Conservation (phyloP, 2,797 vertebrate genomes). For the Oceanodroma leucorhoa region DNA sequence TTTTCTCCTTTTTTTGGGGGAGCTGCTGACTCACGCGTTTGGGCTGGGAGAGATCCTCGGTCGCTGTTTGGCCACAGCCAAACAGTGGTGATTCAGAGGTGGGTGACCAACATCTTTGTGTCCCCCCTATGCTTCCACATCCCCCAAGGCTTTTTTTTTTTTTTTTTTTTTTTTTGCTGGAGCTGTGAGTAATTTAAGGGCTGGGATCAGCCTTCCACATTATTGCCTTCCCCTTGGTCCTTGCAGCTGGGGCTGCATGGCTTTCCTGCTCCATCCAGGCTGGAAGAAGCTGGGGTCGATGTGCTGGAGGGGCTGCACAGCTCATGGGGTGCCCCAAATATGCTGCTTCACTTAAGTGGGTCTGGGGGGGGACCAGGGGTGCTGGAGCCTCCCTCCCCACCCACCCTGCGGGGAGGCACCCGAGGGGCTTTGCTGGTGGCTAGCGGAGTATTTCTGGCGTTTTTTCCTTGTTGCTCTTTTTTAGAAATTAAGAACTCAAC, state of each 20-base stretch:
- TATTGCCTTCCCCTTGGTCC: not conserved
- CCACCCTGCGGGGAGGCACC: accelerated
- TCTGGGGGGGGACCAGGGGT: not conserved
- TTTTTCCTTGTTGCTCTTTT: not conserved
- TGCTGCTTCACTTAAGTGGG: accelerated
- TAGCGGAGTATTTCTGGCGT: not conserved
- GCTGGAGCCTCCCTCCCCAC: not conserved
- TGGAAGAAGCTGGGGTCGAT: not conserved
- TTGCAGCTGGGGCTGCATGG: not conserved
- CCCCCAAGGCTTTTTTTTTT: too few relatives aligned
- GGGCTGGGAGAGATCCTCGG: not conserved
- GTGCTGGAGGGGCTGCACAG: not conserved
- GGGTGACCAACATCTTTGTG: not conserved
- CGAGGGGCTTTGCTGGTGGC: not conserved
- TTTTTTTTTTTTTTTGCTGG: not conserved
- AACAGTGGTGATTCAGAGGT: not conserved
- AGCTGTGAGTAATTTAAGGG: not conserved
- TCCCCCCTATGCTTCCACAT: not conserved
- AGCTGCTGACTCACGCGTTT: accelerated
- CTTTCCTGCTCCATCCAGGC: not conserved
- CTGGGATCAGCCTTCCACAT: accelerated
- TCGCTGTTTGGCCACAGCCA: accelerated
- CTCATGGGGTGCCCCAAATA: not conserved
- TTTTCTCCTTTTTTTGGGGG: not conserved
- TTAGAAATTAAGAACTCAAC: not conserved